Evolutionary conservation across 2,888 invertebrate species (phyloP).

Genomic region (Acrobeloides nanus): DNA sequence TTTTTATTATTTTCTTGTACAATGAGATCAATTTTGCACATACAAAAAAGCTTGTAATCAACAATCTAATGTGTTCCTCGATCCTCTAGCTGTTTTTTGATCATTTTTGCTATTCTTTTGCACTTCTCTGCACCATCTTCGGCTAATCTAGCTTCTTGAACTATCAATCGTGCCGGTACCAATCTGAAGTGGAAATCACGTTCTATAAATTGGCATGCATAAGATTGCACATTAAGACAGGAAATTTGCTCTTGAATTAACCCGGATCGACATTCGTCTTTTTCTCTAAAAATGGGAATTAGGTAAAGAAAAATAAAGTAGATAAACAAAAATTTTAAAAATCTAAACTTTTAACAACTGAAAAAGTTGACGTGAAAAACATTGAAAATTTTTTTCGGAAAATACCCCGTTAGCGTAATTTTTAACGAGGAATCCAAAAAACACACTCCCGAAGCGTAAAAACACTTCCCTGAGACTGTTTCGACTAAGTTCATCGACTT

Average conservation of each 20-base stretch:
- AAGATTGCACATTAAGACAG: constrained; percentile 44
- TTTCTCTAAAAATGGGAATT: constrained; percentile 36
- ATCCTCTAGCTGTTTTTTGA: constrained; percentile 18
- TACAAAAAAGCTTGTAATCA: no score
- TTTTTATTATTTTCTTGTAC: no score
- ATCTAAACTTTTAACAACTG: no score
- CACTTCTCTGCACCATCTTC: constrained; percentile 50
- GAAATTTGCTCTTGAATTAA: constrained; percentile 49
- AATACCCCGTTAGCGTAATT: no score
- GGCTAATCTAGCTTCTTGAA: constrained; percentile 47
- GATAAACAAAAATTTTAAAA: background rate
- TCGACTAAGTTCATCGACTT: no score
- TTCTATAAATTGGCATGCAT: constrained; percentile 47
- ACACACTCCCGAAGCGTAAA: no score
- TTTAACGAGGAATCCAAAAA: no score
- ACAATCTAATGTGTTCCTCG: no score
- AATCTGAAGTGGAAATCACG: constrained; percentile 35
- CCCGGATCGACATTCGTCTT: constrained; percentile 48
- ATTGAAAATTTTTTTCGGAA: no score
- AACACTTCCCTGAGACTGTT: no score
- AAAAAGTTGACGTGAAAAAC: constrained; percentile 3
- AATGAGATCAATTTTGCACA: no score
- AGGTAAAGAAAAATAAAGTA: no score
- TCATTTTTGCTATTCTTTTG: constrained; percentile 29
- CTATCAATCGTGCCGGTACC: constrained; percentile 30